phyloP scores from a whole-genome alignment of 1,140 invertebrate genomes.

The Ips typographus region DNA sequence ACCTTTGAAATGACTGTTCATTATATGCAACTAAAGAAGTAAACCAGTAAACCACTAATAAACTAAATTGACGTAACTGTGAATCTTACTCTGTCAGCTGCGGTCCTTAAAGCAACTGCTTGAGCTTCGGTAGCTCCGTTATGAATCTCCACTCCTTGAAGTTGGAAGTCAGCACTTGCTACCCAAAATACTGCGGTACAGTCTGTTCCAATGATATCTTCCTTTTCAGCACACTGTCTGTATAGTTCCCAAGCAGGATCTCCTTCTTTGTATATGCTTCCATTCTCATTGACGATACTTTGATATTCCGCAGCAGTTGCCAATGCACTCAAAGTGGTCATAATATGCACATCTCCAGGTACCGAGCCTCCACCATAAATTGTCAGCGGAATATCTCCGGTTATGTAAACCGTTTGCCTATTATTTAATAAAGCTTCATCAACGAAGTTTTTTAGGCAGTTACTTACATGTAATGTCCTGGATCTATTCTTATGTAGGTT shows the following conservation, averaged over 20 bases:
- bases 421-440: not conserved
- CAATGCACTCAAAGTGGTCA: constrained; percentile 11
- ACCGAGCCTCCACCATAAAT: not conserved
- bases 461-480: constrained; percentile 18
- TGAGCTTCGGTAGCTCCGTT: constrained; percentile 15
- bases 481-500: constrained; percentile 10
- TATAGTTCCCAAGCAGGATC: constrained; percentile 20
- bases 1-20: constrained; percentile 9
- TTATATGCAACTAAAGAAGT: constrained; percentile 8
- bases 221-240: not conserved
- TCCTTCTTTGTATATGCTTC: constrained; percentile 5
- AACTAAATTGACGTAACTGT: not conserved
- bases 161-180: constrained; percentile 4
- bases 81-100: constrained; percentile 13
- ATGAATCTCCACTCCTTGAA: not conserved
- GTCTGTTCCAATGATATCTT: constrained; percentile 1
- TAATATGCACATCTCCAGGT: constrained; percentile 9
- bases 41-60: not conserved
- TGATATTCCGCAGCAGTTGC: constrained; percentile 1
- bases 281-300: constrained; percentile 2
- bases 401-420: constrained; percentile 10
- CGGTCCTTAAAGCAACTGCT: constrained; percentile 11
- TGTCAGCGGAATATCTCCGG: constrained; percentile 6
- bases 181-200: constrained; percentile 15
- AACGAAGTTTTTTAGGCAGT: not conserved